Evolutionary conservation across 2,888 invertebrate genomes (phyloP), one percentile per base, ranked within the genome.

Genomic region (Ctena decussata): DNA sequence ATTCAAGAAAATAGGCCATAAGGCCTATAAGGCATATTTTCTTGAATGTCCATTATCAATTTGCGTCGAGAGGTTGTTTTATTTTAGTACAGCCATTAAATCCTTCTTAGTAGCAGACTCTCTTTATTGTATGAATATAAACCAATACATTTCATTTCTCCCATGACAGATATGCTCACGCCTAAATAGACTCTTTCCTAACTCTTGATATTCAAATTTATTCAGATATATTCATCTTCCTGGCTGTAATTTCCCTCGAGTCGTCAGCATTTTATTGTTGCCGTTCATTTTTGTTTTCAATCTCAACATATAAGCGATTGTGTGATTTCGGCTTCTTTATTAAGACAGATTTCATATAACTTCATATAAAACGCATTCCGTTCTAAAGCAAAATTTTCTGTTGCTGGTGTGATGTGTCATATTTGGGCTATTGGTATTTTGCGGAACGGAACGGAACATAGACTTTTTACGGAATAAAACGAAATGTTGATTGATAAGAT

Each of bases 171-270:
- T 65, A 35, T 35, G 5, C 21, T 30, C 35, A 35, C 5, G 65
- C 65, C 65, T 35, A 35, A 65, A 35, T 35, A 65, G 35, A 35
- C 65, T 53, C 53, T n/a, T 18, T n/a, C 53, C 21, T 53, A 53
- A 65, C 65, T 65, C 35, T 65, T 65, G 65, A 65, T 65, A 65
- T 65, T 65, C 65, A 65, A 65, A 65, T 65, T 65, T 65, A 65
- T 65, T 65, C 65, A 65, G 65, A 65, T 65, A 65, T 65, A 65
- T 65, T 65, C 65, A 30, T 35, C 21, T 18, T n/a, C 6, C 24
- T 30, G 65, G 30, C 65, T 65, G 21, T 65, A 65, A 65, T 65
- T 65, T 65, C 65, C 65, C 65, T 35, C 18, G 65, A 65, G 65
- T 30, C 1, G 12, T 21, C 24, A 30, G 35, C 65, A 12, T 65